A percentile compares a stretch with the other conserved stretches of the same genome.
phyloP scores from a whole-genome alignment of 2,797 vertebrate species.

The Acipenser ruthenus region DNA sequence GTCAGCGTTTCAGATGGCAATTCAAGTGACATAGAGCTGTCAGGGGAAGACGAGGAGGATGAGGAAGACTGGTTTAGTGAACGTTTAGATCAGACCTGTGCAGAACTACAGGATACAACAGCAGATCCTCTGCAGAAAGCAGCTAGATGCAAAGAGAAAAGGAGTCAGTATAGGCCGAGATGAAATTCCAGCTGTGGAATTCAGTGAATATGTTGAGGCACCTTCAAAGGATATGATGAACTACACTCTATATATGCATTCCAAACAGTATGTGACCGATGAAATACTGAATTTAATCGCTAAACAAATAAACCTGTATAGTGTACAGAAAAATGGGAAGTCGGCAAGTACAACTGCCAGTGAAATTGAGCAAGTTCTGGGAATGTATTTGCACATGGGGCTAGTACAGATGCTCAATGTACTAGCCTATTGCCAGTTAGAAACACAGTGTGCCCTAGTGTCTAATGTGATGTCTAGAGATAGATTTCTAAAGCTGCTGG shows the following conservation, averaged over 20 bases:
- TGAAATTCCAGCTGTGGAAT: neutral
- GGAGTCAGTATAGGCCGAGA: neutral
- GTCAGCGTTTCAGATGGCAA: no score
- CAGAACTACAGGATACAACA: no score
- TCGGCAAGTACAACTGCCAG: neutral
- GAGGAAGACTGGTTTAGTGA: no score
- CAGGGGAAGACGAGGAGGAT: no score
- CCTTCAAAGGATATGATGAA: neutral
- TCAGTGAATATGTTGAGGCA: neutral
- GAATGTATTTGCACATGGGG: neutral
- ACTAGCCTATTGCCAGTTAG: neutral
- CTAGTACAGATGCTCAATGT: neutral
- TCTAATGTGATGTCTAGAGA: neutral
- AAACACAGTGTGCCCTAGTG: neutral
- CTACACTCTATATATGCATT: neutral
- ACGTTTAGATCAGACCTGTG: no score
- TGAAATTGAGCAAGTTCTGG: neutral
- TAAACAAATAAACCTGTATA: conserved; percentile 1
- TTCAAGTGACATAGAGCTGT: no score
- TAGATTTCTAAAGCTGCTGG: neutral
- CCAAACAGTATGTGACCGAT: neutral
- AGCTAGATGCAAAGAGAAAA: neutral
- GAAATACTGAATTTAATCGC: neutral
- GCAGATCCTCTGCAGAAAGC: no score
- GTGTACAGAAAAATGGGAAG: neutral